Evolutionary conservation across 92 coral and sea anemone species (phyloP), one percentile per base, ranked within the genome.

Genomic region (Umimayanthus kanabou): DNA sequence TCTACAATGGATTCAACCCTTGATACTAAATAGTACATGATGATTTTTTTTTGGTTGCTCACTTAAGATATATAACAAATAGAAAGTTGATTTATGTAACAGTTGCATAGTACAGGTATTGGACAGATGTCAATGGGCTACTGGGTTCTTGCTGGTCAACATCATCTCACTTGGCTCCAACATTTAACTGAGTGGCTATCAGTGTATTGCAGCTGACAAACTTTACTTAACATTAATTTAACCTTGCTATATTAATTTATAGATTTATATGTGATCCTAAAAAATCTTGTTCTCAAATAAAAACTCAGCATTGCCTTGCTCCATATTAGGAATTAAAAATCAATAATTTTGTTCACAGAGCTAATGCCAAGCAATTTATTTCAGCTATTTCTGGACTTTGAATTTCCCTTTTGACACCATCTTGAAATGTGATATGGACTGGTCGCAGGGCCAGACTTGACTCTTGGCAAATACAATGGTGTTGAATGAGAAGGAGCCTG

Each of bases 141-240:
- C 96, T 93, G 98, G 98, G 85, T 91, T 91, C 94, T 93, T 93
- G 91, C 92, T 58, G 76, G 84, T 73, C 55, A 87, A 91, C 96
- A 92, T 89, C 94, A 89, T 89, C 94, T 92, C 90, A 28, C 81
- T 77, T 78, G 71, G 45, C 84, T 80, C 69, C 1, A 8, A 20
- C 23, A 61, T 3, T 74, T 9, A 74, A 47, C 40, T 39, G 30
- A 64, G 30, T 65, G 4, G 23, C 29, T 37, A 9, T 64, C 75
- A 11, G 42, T 14, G 4, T 15, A 29, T 1, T 39, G 23, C 18
- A 66, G 23, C 49, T 20, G 57, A 45, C 77, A 42, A 33, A 58
- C 28, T 23, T 64, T 65, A 30, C 40, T 37, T 16, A 16, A 39
- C 53, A 61, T 18, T n/a, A n/a, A n/a, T n/a, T 39, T 65, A 16